Evolutionary conservation across 2,888 invertebrate genomes (phyloP).

Genomic region (Stenolophus ochropezus): DNA sequence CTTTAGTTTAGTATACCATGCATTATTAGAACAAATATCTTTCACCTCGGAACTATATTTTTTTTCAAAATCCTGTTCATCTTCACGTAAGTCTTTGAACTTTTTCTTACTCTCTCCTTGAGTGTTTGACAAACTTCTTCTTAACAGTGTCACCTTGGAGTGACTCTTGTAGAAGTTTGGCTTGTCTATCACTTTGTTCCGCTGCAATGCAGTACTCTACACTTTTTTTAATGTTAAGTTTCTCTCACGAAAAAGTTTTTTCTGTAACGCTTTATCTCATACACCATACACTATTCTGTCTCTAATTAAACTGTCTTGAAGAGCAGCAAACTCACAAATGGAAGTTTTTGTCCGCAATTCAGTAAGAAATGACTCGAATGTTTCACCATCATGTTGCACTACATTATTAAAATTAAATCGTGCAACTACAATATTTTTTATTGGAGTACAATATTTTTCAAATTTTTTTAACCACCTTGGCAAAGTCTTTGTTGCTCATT

Average conservation of each 20-base stretch:
- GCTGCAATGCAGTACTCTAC: too few species aligned
- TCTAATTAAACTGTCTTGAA: slow-evolving; percentile 63
- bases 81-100: not conserved
- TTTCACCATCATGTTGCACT: slow-evolving; percentile 61
- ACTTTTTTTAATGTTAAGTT: slow-evolving; percentile 61
- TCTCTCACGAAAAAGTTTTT: slow-evolving; percentile 63
- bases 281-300: slow-evolving; percentile 64
- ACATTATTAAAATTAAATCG: slow-evolving; percentile 51
- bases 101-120: slow-evolving; percentile 13
- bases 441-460: slow-evolving; percentile 48
- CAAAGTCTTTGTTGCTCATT: too few species aligned
- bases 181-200: slow-evolving; percentile 57
- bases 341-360: slow-evolving; percentile 63
- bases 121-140: not conserved
- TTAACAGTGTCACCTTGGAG: not conserved
- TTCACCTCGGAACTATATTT: not conserved
- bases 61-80: not conserved
- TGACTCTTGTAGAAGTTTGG: slow-evolving; percentile 34
- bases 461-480: too few species aligned
- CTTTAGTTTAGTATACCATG: not conserved
- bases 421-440: slow-evolving; percentile 45
- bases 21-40: not conserved
- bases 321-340: slow-evolving; percentile 63
- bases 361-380: slow-evolving; percentile 63
- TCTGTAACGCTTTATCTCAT: slow-evolving; percentile 61